These are phyloP conservation scores for Trematomus loennbergii DNA, from an alignment of 2,113 vertebrate species.

Conservation along the genomic window DNA sequence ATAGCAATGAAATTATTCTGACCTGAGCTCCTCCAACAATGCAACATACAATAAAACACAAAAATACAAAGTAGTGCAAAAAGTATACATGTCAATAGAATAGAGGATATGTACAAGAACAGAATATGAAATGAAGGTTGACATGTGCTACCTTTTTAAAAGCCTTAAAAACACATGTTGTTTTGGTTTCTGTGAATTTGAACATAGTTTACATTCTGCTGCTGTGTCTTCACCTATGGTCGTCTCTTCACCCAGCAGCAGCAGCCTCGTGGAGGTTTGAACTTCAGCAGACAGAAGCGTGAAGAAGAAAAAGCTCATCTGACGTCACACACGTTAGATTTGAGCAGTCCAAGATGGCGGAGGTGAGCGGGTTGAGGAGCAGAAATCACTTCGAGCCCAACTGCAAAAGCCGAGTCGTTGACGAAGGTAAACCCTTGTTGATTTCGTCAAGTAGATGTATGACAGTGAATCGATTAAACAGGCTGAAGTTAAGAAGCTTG, in stretches of 20 bases:
- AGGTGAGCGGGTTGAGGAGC: conserved; percentile 86
- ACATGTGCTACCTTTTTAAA: too few relatives aligned
- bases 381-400: conserved; percentile 77
- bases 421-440: conserved; percentile 74
- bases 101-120: too few relatives aligned
- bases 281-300: conserved; percentile 19
- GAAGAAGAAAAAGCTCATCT: conserved; percentile 24
- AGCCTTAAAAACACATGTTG: not conserved
- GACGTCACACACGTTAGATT: conserved; percentile 77
- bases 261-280: conserved; percentile 18
- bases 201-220: not conserved
- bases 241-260: conserved; percentile 3
- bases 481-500: not conserved
- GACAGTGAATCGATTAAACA: not conserved
- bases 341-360: conserved; percentile 95
- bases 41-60: too few relatives aligned
- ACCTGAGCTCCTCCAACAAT: too few relatives aligned
- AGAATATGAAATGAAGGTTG: too few relatives aligned
- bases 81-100: too few relatives aligned
- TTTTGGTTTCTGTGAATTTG: not conserved
- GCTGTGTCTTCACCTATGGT: not conserved
- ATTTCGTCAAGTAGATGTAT: not conserved
- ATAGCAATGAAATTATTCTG: too few relatives aligned
- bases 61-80: too few relatives aligned
- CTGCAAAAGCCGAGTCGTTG: conserved; percentile 67